Percentiles rank a stretch among this genome's conserved stretches.
These are phyloP conservation scores for Ceratina australensis DNA, from an alignment of 1,140 invertebrate genomes.

Conservation along the genomic window DNA sequence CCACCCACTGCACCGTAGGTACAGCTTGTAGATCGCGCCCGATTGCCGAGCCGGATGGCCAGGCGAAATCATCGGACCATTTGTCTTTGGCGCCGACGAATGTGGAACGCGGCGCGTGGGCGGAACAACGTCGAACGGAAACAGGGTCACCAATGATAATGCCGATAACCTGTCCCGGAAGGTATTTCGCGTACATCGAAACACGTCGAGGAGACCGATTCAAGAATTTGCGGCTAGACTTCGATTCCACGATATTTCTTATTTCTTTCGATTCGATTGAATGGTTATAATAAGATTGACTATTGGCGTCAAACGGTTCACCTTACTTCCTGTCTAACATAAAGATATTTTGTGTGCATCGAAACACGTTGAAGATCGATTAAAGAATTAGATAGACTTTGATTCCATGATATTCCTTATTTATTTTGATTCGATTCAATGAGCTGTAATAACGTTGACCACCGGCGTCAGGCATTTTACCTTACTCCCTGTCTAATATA, in stretches of 20 bases:
- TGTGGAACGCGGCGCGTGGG: slow-evolving; percentile 62
- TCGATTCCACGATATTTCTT: no score
- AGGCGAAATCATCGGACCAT: slow-evolving; percentile 72
- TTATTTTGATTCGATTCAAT: no score
- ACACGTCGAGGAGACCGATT: background rate
- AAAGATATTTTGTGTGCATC: slow-evolving; percentile 20
- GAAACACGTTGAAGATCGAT: background rate
- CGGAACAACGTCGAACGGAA: slow-evolving; percentile 43
- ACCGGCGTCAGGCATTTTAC: slow-evolving; percentile 43
- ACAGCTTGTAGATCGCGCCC: slow-evolving; percentile 72
- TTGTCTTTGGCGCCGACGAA: slow-evolving; percentile 64
- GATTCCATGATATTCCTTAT: no score
- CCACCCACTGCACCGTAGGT: slow-evolving; percentile 73
- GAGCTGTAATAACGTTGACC: no score
- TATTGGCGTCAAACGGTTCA: no score
- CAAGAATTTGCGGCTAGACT: no score
- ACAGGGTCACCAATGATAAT: slow-evolving; percentile 46
- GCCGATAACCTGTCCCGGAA: slow-evolving; percentile 34
- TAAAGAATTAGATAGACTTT: no score
- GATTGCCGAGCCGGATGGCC: slow-evolving; percentile 70
- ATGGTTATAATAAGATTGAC: no score
- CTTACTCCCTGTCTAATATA: slow-evolving; percentile 51
- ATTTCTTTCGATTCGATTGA: no score
- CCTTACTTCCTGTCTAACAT: slow-evolving; percentile 51
- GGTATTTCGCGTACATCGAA: slow-evolving; percentile 15